Percentiles rank a stretch among this genome's conserved stretches.
Conservation (phyloP, 2,113 vertebrate genomes). For the Rhabdomys dilectus region DNA sequence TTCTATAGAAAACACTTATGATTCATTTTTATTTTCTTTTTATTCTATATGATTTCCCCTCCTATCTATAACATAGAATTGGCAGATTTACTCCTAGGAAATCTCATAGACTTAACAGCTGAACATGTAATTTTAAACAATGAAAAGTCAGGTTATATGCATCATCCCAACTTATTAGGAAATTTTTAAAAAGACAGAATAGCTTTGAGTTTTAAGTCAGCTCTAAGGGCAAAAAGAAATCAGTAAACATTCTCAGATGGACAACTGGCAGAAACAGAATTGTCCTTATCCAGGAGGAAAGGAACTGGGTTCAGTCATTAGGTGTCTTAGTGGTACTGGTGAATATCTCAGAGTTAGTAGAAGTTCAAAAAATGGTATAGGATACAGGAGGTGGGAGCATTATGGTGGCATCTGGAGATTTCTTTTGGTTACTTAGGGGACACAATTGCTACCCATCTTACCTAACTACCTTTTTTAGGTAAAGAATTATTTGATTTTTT, state of each 20-base stretch:
- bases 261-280: not conserved
- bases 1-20: not conserved
- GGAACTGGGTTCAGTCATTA: no score
- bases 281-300: not conserved
- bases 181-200: slow-evolving; percentile 58
- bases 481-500: not conserved
- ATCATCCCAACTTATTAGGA: not conserved
- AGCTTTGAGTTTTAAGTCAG: not conserved
- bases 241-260: not conserved
- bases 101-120: not conserved
- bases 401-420: not conserved
- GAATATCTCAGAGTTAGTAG: no score
- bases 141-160: not conserved
- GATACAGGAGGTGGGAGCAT: no score
- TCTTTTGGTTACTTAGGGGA: not conserved
- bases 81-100: not conserved
- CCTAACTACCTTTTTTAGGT: not conserved
- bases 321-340: no score
- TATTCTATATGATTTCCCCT: not conserved
- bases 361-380: no score
- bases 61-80: not conserved
- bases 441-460: not conserved
- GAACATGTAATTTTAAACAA: not conserved
- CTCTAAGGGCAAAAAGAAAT: not conserved
- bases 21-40: slow-evolving; percentile 11